Base-by-base conservation (phyloP, 2,113 vertebrate genomes). In the Oxyruncus cristatus region DNA sequence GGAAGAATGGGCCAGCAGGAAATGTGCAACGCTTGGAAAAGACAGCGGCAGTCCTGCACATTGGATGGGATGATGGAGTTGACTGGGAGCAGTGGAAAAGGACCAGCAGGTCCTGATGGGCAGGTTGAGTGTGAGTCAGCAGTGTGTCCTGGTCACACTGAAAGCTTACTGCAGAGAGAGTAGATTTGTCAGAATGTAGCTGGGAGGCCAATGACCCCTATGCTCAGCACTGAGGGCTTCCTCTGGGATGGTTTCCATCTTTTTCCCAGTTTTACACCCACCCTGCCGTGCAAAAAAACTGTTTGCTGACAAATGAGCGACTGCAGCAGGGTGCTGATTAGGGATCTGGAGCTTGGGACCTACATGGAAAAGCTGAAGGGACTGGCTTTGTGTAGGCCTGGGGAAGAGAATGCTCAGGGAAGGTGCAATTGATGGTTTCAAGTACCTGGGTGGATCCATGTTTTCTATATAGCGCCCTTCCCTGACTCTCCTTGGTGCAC, bases 21-120 rank as follows among this genome's bases (percentile, higher is more conserved):
- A 52, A 12, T 44, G 12, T 17, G 26, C 0, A 18, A 4, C 1
- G 1, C 63, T 83, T 1, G 11, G 27, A 23, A n/a, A 39, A 49
- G 49, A 3, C 17, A 30, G 39, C 16, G 19, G 8, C 14, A 28
- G 23, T n/a, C 32, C 18, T 46, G 52, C n/a, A 10, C 6, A 0
- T 2, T 19, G 73, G 47, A 6, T 65, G 80, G 42, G 41, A 33
- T 13, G 39, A 44, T 33, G 30, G 30, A 59, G 39, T 35, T 7
- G 49, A 10, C 23, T 61, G 79, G 44, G 52, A 91, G 52, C 62
- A 33, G 28, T 62, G 91, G 71, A 42, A 77, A 41, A 78, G 18
- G 46, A 30, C 41, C 71, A 20, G 21, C 0, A 2, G 18, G 62
- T 79, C n/a, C 91, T 53, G 42, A 49, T 55, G 39, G 75, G 24